Evolutionary conservation across 2,113 vertebrate genomes (phyloP).

Genomic region (Gopherus flavomarginatus): DNA sequence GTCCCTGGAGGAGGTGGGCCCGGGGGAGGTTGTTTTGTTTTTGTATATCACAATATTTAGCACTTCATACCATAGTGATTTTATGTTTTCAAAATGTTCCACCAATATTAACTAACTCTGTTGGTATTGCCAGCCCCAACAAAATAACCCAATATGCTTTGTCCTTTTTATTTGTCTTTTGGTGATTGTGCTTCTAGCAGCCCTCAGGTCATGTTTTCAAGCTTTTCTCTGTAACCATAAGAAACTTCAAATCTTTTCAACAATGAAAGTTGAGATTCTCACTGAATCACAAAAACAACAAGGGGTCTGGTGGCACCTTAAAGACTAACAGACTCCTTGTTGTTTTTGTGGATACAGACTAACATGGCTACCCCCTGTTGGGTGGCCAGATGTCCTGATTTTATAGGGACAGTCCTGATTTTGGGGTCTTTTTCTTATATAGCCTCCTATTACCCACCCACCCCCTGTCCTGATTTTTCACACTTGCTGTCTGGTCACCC

Average conservation of each 20-base stretch:
- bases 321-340: no score
- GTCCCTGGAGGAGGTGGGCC: not conserved
- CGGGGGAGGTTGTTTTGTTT: not conserved
- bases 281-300: no score
- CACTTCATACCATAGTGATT: not conserved
- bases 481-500: no score
- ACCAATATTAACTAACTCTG: not conserved
- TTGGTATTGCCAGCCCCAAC: constrained; percentile 16
- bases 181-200: not conserved
- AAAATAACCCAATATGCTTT: not conserved
- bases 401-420: no score
- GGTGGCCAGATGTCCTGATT: no score
- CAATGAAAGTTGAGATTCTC: not conserved
- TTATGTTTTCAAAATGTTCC: not conserved
- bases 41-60: not conserved
- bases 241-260: not conserved
- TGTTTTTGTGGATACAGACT: no score
- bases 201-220: not conserved
- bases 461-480: no score
- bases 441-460: no score
- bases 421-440: no score
- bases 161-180: not conserved
- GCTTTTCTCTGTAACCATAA: not conserved
- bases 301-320: no score
- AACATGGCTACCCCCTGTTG: no score